These are phyloP conservation scores for Actenoides lindsayi DNA, from an alignment of 2,113 vertebrate genomes.

Conservation along the genomic window DNA sequence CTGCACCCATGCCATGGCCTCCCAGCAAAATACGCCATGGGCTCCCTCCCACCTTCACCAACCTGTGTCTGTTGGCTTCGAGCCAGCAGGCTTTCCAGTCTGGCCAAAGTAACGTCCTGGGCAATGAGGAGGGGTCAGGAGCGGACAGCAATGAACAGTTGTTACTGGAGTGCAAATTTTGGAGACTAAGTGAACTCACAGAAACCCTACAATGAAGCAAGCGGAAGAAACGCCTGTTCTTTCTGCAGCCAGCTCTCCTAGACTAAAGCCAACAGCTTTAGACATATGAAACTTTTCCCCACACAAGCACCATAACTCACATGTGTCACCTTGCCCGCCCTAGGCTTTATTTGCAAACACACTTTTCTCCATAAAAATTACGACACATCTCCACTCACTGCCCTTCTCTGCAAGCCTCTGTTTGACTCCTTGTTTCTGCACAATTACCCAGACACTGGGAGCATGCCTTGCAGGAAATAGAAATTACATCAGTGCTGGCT, in stretches of 20 bases:
- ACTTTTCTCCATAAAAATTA: neutral
- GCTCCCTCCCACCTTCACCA: neutral
- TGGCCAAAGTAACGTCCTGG: neutral
- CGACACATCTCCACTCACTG: rapidly evolving
- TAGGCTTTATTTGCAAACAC: neutral
- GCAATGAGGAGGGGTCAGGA: neutral
- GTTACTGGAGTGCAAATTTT: neutral
- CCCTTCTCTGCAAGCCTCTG: neutral
- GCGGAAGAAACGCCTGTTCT: neutral
- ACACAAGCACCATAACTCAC: neutral
- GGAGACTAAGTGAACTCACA: neutral
- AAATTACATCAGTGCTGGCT: neutral
- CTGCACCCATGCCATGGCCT: rapidly evolving
- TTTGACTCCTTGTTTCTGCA: neutral
- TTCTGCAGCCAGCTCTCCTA: neutral
- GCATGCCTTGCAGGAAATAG: neutral
- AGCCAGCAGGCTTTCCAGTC: neutral
- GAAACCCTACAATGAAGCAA: neutral
- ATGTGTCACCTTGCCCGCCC: neutral
- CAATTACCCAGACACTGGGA: neutral
- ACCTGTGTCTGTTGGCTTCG: rapidly evolving
- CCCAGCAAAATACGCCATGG: neutral
- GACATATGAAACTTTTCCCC: neutral
- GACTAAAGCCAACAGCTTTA: neutral
- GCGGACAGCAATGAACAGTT: neutral